phyloP scores from a whole-genome alignment of 2,113 vertebrate species.

The Corythornis madagascariensis region DNA sequence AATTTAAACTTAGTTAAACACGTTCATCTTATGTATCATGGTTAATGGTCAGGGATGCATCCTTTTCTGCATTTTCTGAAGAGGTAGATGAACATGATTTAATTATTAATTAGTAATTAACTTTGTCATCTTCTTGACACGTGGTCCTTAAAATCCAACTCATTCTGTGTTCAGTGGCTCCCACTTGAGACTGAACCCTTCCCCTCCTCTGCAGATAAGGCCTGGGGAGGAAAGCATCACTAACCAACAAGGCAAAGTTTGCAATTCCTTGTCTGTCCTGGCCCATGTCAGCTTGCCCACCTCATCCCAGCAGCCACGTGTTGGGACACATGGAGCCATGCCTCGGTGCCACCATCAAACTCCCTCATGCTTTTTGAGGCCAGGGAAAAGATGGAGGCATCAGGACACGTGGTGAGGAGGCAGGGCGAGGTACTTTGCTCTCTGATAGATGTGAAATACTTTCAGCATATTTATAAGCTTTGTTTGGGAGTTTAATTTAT shows the following conservation, averaged over 20 bases:
- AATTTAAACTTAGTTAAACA: not conserved
- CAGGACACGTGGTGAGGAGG: not conserved
- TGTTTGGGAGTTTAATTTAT: not conserved
- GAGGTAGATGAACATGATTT: not conserved
- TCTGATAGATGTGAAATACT: not conserved
- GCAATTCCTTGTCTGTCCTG: not conserved
- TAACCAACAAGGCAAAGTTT: not conserved
- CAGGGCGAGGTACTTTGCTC: not conserved
- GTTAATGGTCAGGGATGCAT: not conserved
- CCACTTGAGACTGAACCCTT: not conserved
- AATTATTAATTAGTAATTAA: not conserved
- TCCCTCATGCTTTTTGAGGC: fast-evolving
- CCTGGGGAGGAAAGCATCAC: not conserved
- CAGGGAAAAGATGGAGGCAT: not conserved
- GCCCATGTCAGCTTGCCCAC: not conserved
- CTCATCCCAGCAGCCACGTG: fast-evolving
- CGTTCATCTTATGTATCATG: not conserved
- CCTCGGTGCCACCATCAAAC: not conserved
- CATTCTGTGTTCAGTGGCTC: not conserved
- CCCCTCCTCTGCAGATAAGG: not conserved
- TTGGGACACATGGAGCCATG: not conserved
- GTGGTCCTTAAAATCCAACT: not conserved
- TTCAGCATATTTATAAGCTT: not conserved
- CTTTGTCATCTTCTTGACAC: not conserved
- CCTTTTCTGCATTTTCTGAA: not conserved